These are phyloP conservation scores for Charadrius vociferus DNA, from an alignment of 2,113 vertebrate genomes.

Conservation along the genomic window DNA sequence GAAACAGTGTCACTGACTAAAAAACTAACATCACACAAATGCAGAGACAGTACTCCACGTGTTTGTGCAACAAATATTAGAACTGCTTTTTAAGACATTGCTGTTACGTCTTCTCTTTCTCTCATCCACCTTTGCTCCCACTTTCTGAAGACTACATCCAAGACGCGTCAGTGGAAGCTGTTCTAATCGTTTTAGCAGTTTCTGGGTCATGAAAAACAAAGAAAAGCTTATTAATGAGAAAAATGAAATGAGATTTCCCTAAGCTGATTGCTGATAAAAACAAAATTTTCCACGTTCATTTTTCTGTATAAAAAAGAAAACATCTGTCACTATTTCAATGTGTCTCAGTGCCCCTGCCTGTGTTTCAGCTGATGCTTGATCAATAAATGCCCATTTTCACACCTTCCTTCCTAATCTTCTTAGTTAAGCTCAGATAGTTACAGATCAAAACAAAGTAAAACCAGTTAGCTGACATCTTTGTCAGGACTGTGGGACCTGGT, in stretches of 20 bases:
- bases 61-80: neutral
- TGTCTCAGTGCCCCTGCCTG: neutral
- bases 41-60: neutral
- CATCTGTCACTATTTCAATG: conserved; percentile 41
- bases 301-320: conserved; percentile 25
- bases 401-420: conserved; percentile 8
- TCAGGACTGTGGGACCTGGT: neutral
- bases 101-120: neutral
- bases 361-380: neutral
- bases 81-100: neutral
- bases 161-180: neutral
- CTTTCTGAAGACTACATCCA: neutral
- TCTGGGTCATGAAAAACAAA: conserved; percentile 65
- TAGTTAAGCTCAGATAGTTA: neutral
- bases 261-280: neutral
- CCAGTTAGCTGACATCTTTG: neutral
- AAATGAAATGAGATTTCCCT: conserved; percentile 55
- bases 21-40: neutral
- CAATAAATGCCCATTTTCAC: neutral
- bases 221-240: conserved; percentile 59
- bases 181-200: conserved; percentile 24
- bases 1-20: neutral
- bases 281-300: conserved; percentile 17
- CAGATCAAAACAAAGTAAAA: neutral
- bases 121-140: neutral